Conservation (phyloP, 2,888 invertebrate genomes). For the Chromoteleia sp. region DNA sequence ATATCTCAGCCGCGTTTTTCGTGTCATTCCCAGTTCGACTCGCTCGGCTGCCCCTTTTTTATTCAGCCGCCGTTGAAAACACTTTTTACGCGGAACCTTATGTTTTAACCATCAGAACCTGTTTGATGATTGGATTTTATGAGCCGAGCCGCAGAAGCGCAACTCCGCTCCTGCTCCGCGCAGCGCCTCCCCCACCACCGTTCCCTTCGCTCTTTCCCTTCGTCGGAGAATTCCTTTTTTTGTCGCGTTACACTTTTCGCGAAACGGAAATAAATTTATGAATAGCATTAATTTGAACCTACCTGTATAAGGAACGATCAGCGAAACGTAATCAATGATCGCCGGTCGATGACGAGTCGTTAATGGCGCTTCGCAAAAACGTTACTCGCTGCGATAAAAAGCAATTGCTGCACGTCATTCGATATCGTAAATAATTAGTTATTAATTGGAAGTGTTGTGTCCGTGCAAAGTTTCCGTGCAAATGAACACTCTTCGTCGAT, state of each 20-base stretch:
- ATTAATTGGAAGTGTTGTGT: too few species aligned
- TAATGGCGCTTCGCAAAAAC: too few species aligned
- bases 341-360: too few species aligned
- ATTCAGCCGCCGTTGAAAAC: constrained; percentile 23
- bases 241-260: constrained; percentile 17
- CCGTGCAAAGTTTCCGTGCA: too few species aligned
- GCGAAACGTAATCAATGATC: too few species aligned
- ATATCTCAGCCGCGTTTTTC: constrained; percentile 47
- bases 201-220: constrained; percentile 25
- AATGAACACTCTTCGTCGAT: too few species aligned
- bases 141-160: constrained; percentile 43
- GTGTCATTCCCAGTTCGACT: constrained; percentile 37
- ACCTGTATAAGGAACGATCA: too few species aligned
- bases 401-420: too few species aligned
- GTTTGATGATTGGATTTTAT: constrained; percentile 67
- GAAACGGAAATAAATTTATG: constrained; percentile 31
- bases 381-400: too few species aligned
- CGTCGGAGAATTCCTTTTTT: constrained; percentile 30
- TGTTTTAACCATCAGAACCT: constrained; percentile 69
- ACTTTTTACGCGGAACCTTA: constrained; percentile 60
- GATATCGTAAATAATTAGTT: too few species aligned
- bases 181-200: background rate
- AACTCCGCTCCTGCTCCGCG: constrained; percentile 17
- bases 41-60: constrained; percentile 17
- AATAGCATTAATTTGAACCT: background rate